Percentiles rank a stretch among this genome's conserved stretches.
phyloP scores from a whole-genome alignment of 2,113 vertebrate genomes.

The Tetrao urogallus region DNA sequence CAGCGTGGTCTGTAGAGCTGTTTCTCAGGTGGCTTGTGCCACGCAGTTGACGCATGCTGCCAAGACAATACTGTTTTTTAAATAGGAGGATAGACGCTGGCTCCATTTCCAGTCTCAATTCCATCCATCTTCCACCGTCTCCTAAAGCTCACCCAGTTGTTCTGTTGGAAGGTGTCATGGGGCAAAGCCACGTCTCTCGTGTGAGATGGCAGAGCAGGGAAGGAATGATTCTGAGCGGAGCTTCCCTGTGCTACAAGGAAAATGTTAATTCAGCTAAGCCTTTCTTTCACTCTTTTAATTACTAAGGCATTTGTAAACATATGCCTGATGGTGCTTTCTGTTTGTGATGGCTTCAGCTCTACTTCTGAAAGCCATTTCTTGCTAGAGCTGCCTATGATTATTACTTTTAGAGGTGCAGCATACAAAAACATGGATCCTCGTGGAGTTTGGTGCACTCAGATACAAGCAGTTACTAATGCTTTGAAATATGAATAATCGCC shows the following conservation, averaged over 20 bases:
- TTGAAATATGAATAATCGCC: slow-evolving; percentile 53
- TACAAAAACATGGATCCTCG: slow-evolving; percentile 41
- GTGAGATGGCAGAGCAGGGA: slow-evolving; percentile 26
- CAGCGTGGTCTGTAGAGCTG: background rate
- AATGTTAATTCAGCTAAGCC: slow-evolving; percentile 49
- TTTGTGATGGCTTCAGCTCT: slow-evolving; percentile 42
- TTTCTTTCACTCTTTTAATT: slow-evolving; percentile 56
- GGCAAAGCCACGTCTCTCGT: background rate
- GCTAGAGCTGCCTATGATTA: slow-evolving; percentile 38
- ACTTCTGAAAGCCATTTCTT: slow-evolving; percentile 40
- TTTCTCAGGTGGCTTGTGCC: background rate
- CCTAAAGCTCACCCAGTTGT: background rate
- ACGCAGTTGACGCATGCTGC: slow-evolving; percentile 6
- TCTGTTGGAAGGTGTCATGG: background rate
- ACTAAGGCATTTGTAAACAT: slow-evolving; percentile 66
- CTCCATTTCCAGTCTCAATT: background rate
- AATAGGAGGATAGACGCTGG: background rate
- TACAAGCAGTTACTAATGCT: slow-evolving; percentile 52
- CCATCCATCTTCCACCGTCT: background rate
- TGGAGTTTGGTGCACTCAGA: slow-evolving; percentile 48
- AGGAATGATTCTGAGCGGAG: slow-evolving; percentile 31
- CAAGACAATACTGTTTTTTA: background rate
- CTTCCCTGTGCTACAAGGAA: slow-evolving; percentile 17
- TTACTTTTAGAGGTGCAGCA: slow-evolving; percentile 12
- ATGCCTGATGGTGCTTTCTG: slow-evolving; percentile 67